Evolutionary conservation across 1,140 invertebrate species (phyloP), one percentile per base, ranked within the genome.

Genomic region (Bradysia coprophila): DNA sequence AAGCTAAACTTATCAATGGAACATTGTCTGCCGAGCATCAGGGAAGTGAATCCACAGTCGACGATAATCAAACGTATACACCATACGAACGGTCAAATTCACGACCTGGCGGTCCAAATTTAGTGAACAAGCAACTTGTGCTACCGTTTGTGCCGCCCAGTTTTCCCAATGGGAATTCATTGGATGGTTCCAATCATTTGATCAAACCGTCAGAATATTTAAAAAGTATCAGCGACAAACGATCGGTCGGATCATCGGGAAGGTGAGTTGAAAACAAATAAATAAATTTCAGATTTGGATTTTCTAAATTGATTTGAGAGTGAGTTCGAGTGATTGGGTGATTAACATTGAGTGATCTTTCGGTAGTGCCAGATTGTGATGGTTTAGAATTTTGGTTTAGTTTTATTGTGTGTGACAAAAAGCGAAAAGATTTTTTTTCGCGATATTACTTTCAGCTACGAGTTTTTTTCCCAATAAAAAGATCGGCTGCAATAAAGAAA

Each of bases 141-240:
- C 62, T 86, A 44, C 81, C 85, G 45, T 90, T 91, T 67, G 80
- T 91, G 56, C 85, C 85, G 36, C 86, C 87, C 20, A 81, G 82
- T 59, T 90, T 91, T 64, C 76, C 76, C 22, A 70, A 73, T 53
- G 69, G 67, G 48, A 67, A 66, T 49, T 51, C 68, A 20, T 65
- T 70, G 45, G 70, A 76, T 51, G 57, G 56, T 39, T 74, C 81
- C 39, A 78, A 87, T 56, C 72, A 77, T 32, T 71, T 91, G 34
- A 88, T 93, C 53, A 91, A 91, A 56, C 88, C 88, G 32, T 88
- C 84, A 24, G 87, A 92, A 59, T 92, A 92, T 62, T 66, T 92
- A 44, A 76, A 77, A 51, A 85, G 81, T 54, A 82, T 89, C 56
- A 72, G 73, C 56, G 75, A 73, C 61, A 69, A 71, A 57, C 62